Evolutionary conservation across 2,113 vertebrate species (phyloP).

Genomic region (Alexandromys fortis): DNA sequence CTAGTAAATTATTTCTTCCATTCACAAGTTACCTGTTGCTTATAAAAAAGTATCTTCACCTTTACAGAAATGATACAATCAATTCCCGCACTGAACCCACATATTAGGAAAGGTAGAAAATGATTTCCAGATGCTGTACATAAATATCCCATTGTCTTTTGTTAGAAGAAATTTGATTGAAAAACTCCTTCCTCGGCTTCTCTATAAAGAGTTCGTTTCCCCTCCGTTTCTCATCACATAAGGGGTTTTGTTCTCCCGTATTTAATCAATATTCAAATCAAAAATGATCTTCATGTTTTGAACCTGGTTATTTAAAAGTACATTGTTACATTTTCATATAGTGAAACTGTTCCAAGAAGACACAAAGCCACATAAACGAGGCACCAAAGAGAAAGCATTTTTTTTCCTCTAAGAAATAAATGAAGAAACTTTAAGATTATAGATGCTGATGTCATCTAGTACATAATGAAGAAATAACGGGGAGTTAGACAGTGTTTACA

Average conservation of each 20-base stretch:
- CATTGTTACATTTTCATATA: conserved; percentile 57
- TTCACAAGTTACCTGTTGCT: conserved; percentile 85
- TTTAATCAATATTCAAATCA: conserved; percentile 69
- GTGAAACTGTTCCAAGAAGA: conserved; percentile 74
- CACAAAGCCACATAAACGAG: conserved; percentile 70
- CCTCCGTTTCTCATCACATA: conserved; percentile 28
- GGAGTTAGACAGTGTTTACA: conserved; percentile 20
- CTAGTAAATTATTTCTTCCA: conserved; percentile 85
- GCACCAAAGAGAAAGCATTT: conserved; percentile 57
- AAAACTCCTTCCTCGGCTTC: conserved; percentile 72
- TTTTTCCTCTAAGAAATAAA: conserved; percentile 13
- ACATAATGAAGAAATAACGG: conserved; percentile 44
- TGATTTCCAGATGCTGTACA: conserved; percentile 74
- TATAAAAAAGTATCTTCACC: conserved; percentile 77
- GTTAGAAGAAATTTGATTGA: conserved; percentile 78
- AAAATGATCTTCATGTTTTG: conserved; percentile 74
- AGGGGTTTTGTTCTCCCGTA: conserved; percentile 74
- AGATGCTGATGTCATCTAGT: conserved; percentile 55
- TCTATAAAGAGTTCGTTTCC: conserved; percentile 73
- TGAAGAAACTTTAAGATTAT: conserved; percentile 64
- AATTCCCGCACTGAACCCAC: conserved; percentile 72
- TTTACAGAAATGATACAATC: conserved; percentile 80
- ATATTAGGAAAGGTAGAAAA: conserved; percentile 82
- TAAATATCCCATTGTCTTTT: conserved; percentile 71
- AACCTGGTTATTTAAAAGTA: conserved; percentile 73